These are phyloP conservation scores for Quadroppia sp. DNA, from an alignment of 2,888 invertebrate species.

Conservation along the genomic window DNA sequence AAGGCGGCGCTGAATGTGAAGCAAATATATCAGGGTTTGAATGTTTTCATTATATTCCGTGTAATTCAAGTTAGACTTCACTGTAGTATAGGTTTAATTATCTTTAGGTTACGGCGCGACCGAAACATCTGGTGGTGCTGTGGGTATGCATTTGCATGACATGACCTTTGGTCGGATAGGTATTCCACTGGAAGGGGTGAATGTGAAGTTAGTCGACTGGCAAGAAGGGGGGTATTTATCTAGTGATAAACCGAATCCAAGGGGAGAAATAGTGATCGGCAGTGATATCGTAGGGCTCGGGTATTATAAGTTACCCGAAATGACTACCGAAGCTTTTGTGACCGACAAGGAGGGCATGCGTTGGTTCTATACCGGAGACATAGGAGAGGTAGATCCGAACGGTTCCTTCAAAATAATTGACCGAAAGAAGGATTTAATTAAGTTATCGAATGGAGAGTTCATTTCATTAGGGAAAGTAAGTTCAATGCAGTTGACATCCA, in stretches of 20 bases:
- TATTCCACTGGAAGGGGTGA: conserved; percentile 56
- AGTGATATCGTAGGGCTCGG: conserved; percentile 89
- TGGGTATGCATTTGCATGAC: conserved; percentile 57
- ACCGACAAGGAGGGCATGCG: conserved; percentile 71
- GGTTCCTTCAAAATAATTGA: conserved; percentile 88
- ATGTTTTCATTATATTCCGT: too few species aligned
- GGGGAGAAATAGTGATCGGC: conserved; percentile 78
- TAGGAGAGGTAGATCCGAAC: conserved; percentile 87
- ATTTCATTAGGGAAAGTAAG: conserved; percentile 88
- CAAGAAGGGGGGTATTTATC: conserved; percentile 86
- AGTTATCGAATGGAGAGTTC: conserved; percentile 96
- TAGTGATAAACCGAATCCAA: conserved; percentile 76
- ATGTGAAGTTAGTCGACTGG: conserved; percentile 84
- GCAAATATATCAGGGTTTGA: conserved; percentile 69
- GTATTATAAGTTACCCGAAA: conserved; percentile 66
- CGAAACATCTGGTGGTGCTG: conserved; percentile 89
- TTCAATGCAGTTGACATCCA: too few species aligned
- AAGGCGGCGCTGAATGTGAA: conserved; percentile 83
- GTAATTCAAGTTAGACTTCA: too few species aligned
- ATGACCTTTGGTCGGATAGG: conserved; percentile 51
- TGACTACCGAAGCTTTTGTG: conserved; percentile 66
- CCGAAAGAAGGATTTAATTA: conserved; percentile 76
- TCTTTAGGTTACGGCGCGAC: conserved; percentile 74
- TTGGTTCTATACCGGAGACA: conserved; percentile 96
- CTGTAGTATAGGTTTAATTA: too few species aligned